Evolutionary conservation across 2,113 vertebrate genomes (phyloP).

Genomic region (Lasiurus cinereus): DNA sequence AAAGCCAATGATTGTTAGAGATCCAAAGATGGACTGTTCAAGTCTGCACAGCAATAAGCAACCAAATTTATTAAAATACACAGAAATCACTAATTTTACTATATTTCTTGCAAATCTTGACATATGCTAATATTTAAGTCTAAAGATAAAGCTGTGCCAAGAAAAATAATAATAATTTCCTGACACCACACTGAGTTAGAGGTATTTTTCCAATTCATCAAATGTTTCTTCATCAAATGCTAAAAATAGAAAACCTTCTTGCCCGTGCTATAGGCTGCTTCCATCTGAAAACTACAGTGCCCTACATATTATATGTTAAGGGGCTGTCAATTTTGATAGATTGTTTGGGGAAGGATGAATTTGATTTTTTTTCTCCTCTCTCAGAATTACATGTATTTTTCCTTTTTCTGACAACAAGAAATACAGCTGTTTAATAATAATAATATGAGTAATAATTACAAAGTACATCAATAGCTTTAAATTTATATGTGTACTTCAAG

Average conservation of each 20-base stretch:
- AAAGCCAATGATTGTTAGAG: neutral
- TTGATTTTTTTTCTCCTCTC: conserved; percentile 90
- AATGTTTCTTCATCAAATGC: conserved; percentile 60
- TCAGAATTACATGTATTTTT: conserved; percentile 86
- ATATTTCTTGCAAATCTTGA: neutral
- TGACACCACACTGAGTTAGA: neutral
- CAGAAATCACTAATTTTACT: neutral
- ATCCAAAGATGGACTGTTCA: neutral
- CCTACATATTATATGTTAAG: conserved; percentile 90
- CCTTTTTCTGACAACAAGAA: conserved; percentile 90
- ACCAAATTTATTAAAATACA: conserved; percentile 13
- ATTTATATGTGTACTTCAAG: conserved; percentile 49
- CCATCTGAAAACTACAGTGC: conserved; percentile 90
- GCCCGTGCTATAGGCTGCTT: conserved; percentile 88
- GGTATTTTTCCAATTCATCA: neutral
- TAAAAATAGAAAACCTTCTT: conserved; percentile 86
- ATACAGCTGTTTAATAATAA: conserved; percentile 87
- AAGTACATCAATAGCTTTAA: conserved; percentile 83
- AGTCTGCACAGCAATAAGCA: neutral
- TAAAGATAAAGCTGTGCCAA: neutral
- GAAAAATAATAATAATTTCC: conserved; percentile 50
- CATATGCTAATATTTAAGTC: neutral
- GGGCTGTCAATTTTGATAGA: conserved; percentile 94
- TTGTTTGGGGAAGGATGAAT: conserved; percentile 91
- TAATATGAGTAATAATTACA: conserved; percentile 91